Evolutionary conservation across 2,113 vertebrate genomes (phyloP), one percentile per base, ranked within the genome.

Genomic region (Plestiodon gilberti): DNA sequence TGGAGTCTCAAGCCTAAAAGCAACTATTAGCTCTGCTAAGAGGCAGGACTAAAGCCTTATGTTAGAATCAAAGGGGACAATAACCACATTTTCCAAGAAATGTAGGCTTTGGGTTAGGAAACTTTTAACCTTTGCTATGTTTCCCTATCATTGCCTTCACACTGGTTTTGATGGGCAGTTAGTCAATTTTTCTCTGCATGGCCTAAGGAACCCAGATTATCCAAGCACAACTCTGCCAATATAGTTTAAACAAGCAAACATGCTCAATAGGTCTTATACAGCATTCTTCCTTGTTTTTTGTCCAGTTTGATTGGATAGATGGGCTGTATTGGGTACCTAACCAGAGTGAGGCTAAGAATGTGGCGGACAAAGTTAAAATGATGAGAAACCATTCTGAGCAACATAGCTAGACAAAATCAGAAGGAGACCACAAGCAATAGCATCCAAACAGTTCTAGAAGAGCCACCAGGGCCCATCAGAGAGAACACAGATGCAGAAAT

Each of bases 1-100:
- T 25, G 61, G 75, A 69, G 23, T 38, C 88, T 85, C 81, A 3
- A 7, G 59, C 5, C 14, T 67, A 71, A 40, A 33, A 75, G 65
- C 61, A 33, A 75, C 62, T 61, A 76, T 61, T n/a, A 88, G 2
- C 11, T 83, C 85, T 90, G 22, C 1, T 59, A 89, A 86, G 1
- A 15, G 70, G 3, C 22, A 87, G 78, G n/a, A 30, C 0, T 67
- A 77, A 89, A 87, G 81, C 2, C 40, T 61, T 0, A 55, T 25
- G 48, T 4, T 48, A 86, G 23, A 88, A 1, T 33, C 30, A 23
- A 35, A 57, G 71, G 71, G 9, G 30, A 4, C 28, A 75, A 77
- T 9, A 25, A 2, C 8, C 70, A 64, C 0, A 67, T 22, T 30
- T 33, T 5, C 15, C 38, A n/a, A 11, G 17, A 81, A n/a, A 48